Base-by-base conservation (phyloP, 2,113 vertebrate species). In the Equus quagga region DNA sequence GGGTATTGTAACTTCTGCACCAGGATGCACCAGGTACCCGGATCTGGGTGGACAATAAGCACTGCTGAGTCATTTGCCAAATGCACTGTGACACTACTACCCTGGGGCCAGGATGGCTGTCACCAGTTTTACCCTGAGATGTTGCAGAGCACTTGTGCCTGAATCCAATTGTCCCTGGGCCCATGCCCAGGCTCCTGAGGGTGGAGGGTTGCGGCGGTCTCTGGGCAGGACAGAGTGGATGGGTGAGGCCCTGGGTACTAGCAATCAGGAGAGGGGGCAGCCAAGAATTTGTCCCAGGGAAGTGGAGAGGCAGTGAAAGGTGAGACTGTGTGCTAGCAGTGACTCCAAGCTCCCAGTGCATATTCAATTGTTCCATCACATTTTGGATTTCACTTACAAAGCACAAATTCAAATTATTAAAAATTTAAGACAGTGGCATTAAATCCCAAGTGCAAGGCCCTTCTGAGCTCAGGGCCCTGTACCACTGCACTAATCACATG, bases 371-470 rank as follows among this genome's bases (percentile, higher is more conserved):
- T n/a, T 28, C 54, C 51, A 88, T 23, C 56, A 10, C 26, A 88
- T 36, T 91, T 93, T 31, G 28, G 19, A 91, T 80, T 87, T 88
- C 15, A 80, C 3, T 93, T 76, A 31, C 14, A 89, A 91, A 91
- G 54, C 46, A 73, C n/a, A 81, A 54, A 19, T 93, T 81, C 10
- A 69, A 79, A 94, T 89, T 93, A 89, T 69, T 81, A 78, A 86
- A 89, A 64, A 58, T 46, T 28, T 89, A 75, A 72, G 24, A 11
- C 7, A 69, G 4, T 81, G 6, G 44, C 8, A 69, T 80, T 89
- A 89, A 87, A 75, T 3, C 9, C 28, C 31, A 93, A 93, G 28
- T 86, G 5, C 24, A 75, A 36, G 41, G 41, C 4, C 15, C 82
- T 91, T 93, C 41, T 78, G n/a, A 93, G 28, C 44, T 73, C 28